phyloP scores from a whole-genome alignment of 53 echinoderm and acorn worm species.

The Zoroaster sp. region DNA sequence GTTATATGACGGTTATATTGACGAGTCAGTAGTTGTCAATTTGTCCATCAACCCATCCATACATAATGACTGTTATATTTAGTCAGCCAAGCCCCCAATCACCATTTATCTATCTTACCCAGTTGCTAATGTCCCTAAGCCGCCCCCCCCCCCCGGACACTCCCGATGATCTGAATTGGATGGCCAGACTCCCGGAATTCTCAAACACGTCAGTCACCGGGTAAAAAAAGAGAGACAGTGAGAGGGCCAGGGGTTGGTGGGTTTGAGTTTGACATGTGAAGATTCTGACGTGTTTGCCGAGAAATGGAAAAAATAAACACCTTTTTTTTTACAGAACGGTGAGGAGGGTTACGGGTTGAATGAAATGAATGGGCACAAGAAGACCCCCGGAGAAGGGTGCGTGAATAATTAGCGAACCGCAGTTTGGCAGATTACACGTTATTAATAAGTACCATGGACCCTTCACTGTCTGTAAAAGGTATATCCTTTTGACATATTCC shows the following conservation, averaged over 20 bases:
- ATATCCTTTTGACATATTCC: too few species aligned
- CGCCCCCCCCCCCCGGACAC: background rate
- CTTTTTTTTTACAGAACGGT: background rate
- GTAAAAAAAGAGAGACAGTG: background rate
- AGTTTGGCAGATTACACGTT: too few species aligned
- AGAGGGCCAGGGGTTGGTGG: background rate
- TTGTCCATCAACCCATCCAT: background rate
- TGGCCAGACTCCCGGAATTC: background rate
- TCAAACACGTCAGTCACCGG: too few species aligned
- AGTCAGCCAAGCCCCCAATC: background rate
- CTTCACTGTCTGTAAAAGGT: too few species aligned
- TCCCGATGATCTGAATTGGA: background rate
- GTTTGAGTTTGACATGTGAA: background rate
- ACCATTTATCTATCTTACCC: background rate
- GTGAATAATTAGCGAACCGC: too few species aligned
- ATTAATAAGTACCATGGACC: too few species aligned
- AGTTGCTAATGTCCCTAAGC: background rate
- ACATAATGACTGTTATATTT: background rate
- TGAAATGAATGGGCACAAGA: background rate
- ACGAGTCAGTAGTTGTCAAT: too few species aligned
- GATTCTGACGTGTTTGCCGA: background rate
- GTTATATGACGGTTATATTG: background rate
- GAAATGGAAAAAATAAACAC: background rate
- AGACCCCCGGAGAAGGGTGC: too few species aligned
- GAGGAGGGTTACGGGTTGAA: background rate